Base-by-base conservation (phyloP, 53 echinoderm and acorn worm species). In the Actinopyga echinites region DNA sequence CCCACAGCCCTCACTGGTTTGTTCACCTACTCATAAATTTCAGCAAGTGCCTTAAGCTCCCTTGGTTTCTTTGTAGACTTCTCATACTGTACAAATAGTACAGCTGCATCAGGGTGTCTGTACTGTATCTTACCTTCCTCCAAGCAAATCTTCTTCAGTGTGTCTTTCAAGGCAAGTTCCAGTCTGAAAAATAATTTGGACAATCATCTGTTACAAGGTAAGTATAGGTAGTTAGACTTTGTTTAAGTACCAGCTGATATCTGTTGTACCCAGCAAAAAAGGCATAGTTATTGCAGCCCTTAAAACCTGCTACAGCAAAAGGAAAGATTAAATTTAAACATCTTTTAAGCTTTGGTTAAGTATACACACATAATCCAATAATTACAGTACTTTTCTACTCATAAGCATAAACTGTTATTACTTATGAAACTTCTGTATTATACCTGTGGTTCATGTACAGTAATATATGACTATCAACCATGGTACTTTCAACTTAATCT, bases 11-110 rank as follows among this genome's bases (percentile, higher is more conserved):
- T 83, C 1, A 56, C 68, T 83, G 85, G 85, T 58, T 84, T 84
- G 58, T 58, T 58, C 2, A 84, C 85, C n/a, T 84, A 57, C 71
- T 84, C 85, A 84, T 84, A n/a, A 84, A 31, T 57, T 84, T 74
- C 19, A 52, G 67, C 34, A 83, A 33, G 55, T 36, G 65, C 69
- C 53, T 55, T n/a, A n/a, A 84, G 53, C 73, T 84, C 85, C 58
- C 60, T 45, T 25, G 69, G 85, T 8, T 45, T 59, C 68, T 85
- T 75, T 43, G 74, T 35, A 60, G 69, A 74, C 74, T 85, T 85
- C 75, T 85, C 63, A 75, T 75, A n/a, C n/a, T n/a, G n/a, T n/a
- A 69, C 30, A 60, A 42, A 6, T 73, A 73, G 40, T 75, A 62
- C 63, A 81, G 9, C 23, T 61, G 43, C 82, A 81, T 25, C 43